Percentiles rank a stretch among this genome's conserved stretches.
Evolutionary conservation across 2,113 vertebrate genomes (phyloP).

Genomic region (Pyrgilauda ruficollis): DNA sequence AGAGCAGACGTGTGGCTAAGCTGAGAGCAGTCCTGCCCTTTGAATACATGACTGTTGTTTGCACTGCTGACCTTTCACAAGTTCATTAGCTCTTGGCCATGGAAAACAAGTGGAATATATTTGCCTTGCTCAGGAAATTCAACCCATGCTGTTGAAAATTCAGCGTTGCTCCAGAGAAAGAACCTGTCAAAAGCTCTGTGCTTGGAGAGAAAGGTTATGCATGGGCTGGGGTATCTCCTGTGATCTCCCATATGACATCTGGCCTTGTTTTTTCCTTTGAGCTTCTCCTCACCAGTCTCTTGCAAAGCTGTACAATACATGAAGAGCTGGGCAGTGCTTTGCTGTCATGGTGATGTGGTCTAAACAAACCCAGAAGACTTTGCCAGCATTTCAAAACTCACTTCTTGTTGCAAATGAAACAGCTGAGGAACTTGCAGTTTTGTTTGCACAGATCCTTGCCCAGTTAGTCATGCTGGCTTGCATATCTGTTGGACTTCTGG

Average conservation of each 20-base stretch:
- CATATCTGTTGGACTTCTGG: not conserved
- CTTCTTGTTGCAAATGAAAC: not conserved
- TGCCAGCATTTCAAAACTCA: constrained; percentile 44
- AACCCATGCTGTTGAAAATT: not conserved
- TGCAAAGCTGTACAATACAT: not conserved
- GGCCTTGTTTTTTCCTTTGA: not conserved
- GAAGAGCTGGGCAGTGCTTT: constrained; percentile 12
- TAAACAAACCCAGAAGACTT: constrained; percentile 1
- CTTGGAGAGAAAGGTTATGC: not conserved
- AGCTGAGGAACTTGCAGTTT: constrained; percentile 3
- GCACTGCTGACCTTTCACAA: not conserved
- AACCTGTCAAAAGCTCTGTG: not conserved
- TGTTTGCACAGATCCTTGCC: not conserved
- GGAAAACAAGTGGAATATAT: not conserved
- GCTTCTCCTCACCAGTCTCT: not conserved
- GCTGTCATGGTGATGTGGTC: constrained; percentile 51
- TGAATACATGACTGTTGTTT: not conserved
- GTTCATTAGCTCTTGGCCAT: not conserved
- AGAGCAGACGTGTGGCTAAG: not conserved
- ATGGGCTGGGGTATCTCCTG: not conserved
- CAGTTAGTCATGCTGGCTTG: constrained; percentile 15
- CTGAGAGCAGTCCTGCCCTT: not conserved
- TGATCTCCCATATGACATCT: not conserved
- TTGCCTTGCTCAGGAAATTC: not conserved
- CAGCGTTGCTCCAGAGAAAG: not conserved